These are phyloP conservation scores for Lytechinus pictus DNA, from an alignment of 35 echinoderm and acorn worm species.

Conservation along the genomic window DNA sequence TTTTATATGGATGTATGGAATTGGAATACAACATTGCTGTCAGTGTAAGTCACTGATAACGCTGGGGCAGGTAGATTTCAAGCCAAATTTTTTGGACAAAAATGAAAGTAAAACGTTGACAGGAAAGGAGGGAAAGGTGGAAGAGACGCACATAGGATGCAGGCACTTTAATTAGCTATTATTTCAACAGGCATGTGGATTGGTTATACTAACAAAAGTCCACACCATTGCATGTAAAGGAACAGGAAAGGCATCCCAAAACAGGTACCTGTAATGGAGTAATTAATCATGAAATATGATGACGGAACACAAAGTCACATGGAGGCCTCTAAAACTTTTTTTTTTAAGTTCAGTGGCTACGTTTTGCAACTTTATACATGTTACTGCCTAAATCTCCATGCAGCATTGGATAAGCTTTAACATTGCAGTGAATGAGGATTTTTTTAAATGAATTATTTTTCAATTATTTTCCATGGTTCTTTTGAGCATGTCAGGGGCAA, in stretches of 20 bases:
- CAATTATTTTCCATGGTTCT: too few relatives aligned
- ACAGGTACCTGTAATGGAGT: not conserved
- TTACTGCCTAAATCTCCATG: too few relatives aligned
- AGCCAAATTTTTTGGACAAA: not conserved
- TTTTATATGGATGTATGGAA: too few relatives aligned
- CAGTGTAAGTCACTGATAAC: too few relatives aligned
- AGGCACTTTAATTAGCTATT: not conserved
- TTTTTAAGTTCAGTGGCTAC: too few relatives aligned
- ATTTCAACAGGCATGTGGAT: conserved; percentile 28
- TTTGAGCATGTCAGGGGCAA: too few relatives aligned
- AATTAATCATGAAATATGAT: not conserved
- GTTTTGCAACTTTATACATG: too few relatives aligned
- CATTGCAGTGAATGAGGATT: too few relatives aligned
- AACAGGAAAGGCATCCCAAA: conserved; percentile 1
- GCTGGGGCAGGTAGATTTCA: not conserved
- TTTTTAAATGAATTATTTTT: too few relatives aligned
- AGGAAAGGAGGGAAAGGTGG: conserved; percentile 28
- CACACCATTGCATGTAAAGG: conserved; percentile 7
- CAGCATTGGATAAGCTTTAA: too few relatives aligned
- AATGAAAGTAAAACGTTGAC: not conserved
- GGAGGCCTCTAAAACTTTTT: not conserved
- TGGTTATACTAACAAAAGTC: not conserved
- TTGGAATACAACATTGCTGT: too few relatives aligned
- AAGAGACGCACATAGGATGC: conserved; percentile 5
- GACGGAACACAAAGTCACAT: not conserved